A percentile compares a stretch with the other conserved stretches of the same genome.
Conservation (phyloP, 2,888 invertebrate species). For the Drosophila flavopinicola region DNA sequence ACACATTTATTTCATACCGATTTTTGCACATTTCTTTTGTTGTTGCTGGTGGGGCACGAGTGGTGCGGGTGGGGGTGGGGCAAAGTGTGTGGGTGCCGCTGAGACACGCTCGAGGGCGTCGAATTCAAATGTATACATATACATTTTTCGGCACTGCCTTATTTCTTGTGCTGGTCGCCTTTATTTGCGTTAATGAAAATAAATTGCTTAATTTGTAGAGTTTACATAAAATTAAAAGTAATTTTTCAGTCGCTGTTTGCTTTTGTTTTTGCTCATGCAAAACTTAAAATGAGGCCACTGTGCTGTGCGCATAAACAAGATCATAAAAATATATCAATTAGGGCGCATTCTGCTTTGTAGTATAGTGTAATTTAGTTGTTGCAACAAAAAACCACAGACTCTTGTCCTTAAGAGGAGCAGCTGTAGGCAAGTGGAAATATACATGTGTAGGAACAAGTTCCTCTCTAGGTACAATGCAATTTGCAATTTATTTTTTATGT, state of each 20-base stretch:
- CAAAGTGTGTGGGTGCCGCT: slow-evolving; percentile 12
- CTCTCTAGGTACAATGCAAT: slow-evolving; percentile 31
- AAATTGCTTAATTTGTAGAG: slow-evolving; percentile 73
- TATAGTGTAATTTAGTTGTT: slow-evolving; percentile 9
- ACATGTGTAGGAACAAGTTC: too few relatives aligned
- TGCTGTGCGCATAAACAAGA: slow-evolving; percentile 36
- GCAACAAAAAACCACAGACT: slow-evolving; percentile 21
- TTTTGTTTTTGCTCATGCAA: slow-evolving; percentile 6
- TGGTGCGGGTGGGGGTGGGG: neutral
- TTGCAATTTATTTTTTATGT: slow-evolving; percentile 41
- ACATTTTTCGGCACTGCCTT: slow-evolving; percentile 15
- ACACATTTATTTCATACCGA: slow-evolving; percentile 8
- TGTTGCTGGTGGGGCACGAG: neutral
- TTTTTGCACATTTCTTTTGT: slow-evolving; percentile 27
- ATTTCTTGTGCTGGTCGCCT: slow-evolving; percentile 36
- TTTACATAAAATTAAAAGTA: slow-evolving; percentile 59
- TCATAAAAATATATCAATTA: slow-evolving; percentile 38
- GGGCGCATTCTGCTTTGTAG: too few relatives aligned
- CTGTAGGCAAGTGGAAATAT: slow-evolving; percentile 15
- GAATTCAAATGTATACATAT: slow-evolving; percentile 49
- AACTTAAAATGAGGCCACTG: slow-evolving; percentile 23
- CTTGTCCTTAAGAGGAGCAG: slow-evolving; percentile 42
- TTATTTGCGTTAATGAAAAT: slow-evolving; percentile 70
- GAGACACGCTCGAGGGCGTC: slow-evolving; percentile 57
- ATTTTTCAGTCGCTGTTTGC: slow-evolving; percentile 28